These are phyloP conservation scores for Periplaneta americana DNA, from an alignment of 1,140 invertebrate species.

Conservation along the genomic window DNA sequence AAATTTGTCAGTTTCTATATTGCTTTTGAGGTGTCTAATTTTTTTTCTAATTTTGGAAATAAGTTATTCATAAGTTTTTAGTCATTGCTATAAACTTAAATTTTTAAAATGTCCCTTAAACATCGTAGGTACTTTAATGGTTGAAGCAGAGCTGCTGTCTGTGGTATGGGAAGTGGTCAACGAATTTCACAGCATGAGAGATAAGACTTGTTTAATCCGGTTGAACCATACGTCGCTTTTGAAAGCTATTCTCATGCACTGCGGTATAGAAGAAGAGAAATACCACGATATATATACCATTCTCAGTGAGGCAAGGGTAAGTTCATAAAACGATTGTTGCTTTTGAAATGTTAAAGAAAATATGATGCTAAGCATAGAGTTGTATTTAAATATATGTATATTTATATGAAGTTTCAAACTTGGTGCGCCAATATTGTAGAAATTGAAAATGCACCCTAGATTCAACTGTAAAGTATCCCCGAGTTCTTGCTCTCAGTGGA, in stretches of 20 bases:
- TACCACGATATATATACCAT: slow-evolving; percentile 59
- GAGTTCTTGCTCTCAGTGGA: no score
- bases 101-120: no score
- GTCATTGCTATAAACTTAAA: no score
- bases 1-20: no score
- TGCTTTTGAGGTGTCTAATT: no score
- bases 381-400: no score
- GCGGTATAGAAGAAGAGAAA: slow-evolving; percentile 69
- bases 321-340: no score
- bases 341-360: background rate
- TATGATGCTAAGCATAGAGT: background rate
- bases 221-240: slow-evolving; percentile 81
- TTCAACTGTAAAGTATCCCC: no score
- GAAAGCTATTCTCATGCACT: slow-evolving; percentile 70
- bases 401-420: no score
- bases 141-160: slow-evolving; percentile 81
- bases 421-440: background rate
- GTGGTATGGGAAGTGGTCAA: slow-evolving; percentile 71
- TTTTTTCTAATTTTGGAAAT: no score
- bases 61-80: no score
- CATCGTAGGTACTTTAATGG: slow-evolving; percentile 61
- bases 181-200: slow-evolving; percentile 57
- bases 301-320: slow-evolving; percentile 52
- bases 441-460: no score
- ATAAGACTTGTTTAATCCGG: slow-evolving; percentile 65